Evolutionary conservation across 2,888 invertebrate species (phyloP).

Genomic region (Helicoverpa assulta): DNA sequence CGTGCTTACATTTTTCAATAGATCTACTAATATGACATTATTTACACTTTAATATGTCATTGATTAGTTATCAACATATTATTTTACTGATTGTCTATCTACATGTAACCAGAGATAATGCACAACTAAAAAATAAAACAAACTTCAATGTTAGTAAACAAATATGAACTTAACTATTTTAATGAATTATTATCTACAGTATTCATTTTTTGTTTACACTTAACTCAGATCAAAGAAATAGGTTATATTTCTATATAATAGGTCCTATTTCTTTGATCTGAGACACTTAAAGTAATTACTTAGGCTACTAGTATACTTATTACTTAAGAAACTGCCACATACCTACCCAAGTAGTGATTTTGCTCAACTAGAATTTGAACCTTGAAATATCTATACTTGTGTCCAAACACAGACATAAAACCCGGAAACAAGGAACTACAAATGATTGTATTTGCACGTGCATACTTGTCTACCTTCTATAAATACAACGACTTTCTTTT

Average conservation of each 20-base stretch:
- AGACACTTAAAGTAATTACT: too few species aligned
- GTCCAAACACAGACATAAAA: slow-evolving; percentile 7
- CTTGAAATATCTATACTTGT: not conserved
- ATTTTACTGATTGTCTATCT: slow-evolving; percentile 1
- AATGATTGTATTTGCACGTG: slow-evolving; percentile 12
- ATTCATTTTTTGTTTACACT: too few species aligned
- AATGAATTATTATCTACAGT: not conserved
- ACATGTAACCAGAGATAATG: slow-evolving; percentile 51
- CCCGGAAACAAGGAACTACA: slow-evolving; percentile 13
- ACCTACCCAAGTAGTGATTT: not conserved
- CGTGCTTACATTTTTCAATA: not conserved
- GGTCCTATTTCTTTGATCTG: too few species aligned
- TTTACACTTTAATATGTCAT: slow-evolving; percentile 33
- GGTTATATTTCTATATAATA: too few species aligned
- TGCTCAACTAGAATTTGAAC: slow-evolving; percentile 11
- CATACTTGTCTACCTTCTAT: not conserved
- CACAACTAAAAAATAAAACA: slow-evolving; percentile 55
- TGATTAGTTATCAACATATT: slow-evolving; percentile 34
- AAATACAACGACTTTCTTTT: slow-evolving; percentile 50
- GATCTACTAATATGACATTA: slow-evolving; percentile 14
- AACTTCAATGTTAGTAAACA: slow-evolving; percentile 49
- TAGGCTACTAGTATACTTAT: not conserved
- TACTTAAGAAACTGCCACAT: not conserved
- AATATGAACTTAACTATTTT: slow-evolving; percentile 12
- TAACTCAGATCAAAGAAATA: too few species aligned